Evolutionary conservation across 2,888 invertebrate genomes (phyloP).

Genomic region (Mythimna albipuncta): DNA sequence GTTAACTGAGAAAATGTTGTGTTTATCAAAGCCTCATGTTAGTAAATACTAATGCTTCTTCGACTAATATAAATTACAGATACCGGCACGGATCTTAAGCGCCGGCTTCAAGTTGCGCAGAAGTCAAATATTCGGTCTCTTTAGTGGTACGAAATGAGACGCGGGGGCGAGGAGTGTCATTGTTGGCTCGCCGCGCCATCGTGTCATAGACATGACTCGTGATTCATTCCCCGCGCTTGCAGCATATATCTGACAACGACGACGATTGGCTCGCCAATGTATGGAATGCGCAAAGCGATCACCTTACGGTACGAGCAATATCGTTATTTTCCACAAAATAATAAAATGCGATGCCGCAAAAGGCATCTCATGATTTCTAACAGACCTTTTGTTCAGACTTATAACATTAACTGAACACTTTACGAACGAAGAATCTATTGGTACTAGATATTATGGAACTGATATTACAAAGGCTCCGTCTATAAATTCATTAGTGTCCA

Average conservation of each 20-base stretch:
- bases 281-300: too few species aligned
- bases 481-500: constrained; percentile 44
- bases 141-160: too few species aligned
- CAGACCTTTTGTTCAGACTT: neutral
- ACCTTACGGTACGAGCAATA: neutral
- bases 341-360: constrained; percentile 4
- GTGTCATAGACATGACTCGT: too few species aligned
- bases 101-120: too few species aligned
- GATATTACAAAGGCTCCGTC: constrained; percentile 31
- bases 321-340: neutral
- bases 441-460: constrained; percentile 30
- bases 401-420: constrained; percentile 21
- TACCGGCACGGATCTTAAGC: too few species aligned
- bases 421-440: constrained; percentile 21
- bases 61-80: neutral
- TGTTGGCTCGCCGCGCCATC: too few species aligned
- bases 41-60: neutral
- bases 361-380: constrained; percentile 4
- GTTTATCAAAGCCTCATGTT: neutral
- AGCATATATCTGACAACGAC: too few species aligned
- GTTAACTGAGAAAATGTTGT: neutral
- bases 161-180: too few species aligned
- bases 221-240: too few species aligned
- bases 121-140: too few species aligned
- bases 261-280: too few species aligned